Evolutionary conservation across 1,140 invertebrate genomes (phyloP), one percentile per base, ranked within the genome.

Genomic region (Oedothorax gibbosus): DNA sequence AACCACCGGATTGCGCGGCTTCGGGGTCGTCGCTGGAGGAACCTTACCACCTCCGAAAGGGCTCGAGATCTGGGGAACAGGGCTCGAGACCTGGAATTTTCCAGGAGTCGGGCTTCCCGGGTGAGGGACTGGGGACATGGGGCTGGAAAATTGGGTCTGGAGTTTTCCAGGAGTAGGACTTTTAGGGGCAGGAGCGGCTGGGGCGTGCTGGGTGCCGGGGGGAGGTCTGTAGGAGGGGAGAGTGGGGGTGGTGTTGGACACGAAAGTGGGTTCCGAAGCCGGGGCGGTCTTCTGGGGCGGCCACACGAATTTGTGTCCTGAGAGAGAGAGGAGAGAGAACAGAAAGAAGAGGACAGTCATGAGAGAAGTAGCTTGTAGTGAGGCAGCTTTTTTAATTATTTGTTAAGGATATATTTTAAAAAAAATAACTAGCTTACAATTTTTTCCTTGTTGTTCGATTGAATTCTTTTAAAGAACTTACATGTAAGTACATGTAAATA

Each of bases 241-340:
- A n/a, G 80, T 57, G 53, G 80, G 86, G 11, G 80, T 73, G 21
- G 68, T 60, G 53, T 86, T 86, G 5, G 86, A 86, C 18, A 60
- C 20, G 8, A 86, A 65, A 21, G 60, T 60, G 49, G 85, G 54
- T 69, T 86, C 71, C 10, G 53, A 7, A n/a, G 71, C 68, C 10
- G 72, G 56, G 2, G 76, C 15, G 20, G 20, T 85, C 65, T 86
- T 87, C 86, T 78, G 79, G 87, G 93, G 93, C 87, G 93, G 93
- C 93, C 93, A 93, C 88, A 92, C 91, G 90, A 93, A 91, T 78
- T 89, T 89, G 18, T 89, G 79, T 76, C 87, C 87, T 85, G 51
- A 62, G 65, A 60, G 56, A 65, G 18, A 85, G 69, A 20, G 75
- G 14, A 15, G 14, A 85, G 12, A 81, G 51, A 83, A 81, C 75